These are phyloP conservation scores for Drosophila navojoa DNA, from an alignment of 1,140 invertebrate species.

Conservation along the genomic window DNA sequence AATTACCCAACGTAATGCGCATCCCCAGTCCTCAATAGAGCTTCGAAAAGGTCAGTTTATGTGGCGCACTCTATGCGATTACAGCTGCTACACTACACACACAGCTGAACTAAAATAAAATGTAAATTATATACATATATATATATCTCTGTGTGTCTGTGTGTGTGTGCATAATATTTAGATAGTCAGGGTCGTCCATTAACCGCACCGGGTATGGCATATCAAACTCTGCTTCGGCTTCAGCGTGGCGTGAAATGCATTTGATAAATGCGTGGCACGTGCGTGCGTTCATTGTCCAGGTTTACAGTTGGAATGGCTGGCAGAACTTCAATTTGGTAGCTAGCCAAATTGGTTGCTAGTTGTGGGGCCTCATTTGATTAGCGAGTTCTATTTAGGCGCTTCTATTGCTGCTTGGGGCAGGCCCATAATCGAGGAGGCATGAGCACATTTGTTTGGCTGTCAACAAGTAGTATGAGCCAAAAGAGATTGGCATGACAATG, in stretches of 20 bases:
- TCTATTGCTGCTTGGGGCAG: background rate
- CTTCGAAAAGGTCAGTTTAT: constrained; percentile 44
- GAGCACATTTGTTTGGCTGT: constrained; percentile 20
- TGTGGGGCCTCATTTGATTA: constrained; percentile 19
- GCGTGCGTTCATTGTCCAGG: constrained; percentile 7
- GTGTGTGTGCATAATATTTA: constrained; percentile 29
- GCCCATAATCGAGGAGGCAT: constrained; percentile 29
- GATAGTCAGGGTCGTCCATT: constrained; percentile 45
- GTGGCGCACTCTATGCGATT: constrained; percentile 23
- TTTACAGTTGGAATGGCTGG: constrained; percentile 29
- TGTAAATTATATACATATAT: constrained; percentile 36
- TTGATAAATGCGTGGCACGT: constrained; percentile 63
- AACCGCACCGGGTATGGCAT: constrained; percentile 13
- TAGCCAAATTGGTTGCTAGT: constrained; percentile 24
- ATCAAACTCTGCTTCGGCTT: constrained; percentile 12
- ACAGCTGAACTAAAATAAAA: constrained; percentile 45
- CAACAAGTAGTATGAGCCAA: constrained; percentile 11
- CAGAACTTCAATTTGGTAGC: constrained; percentile 31
- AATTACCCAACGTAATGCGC: background rate
- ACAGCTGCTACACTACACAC: constrained; percentile 4
- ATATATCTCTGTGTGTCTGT: no score
- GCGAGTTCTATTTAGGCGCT: constrained; percentile 11
- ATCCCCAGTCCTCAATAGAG: background rate
- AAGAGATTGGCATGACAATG: constrained; percentile 30
- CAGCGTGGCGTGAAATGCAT: constrained; percentile 58